Conservation (phyloP, 2,113 vertebrate species). For the Lasiurus cinereus region DNA sequence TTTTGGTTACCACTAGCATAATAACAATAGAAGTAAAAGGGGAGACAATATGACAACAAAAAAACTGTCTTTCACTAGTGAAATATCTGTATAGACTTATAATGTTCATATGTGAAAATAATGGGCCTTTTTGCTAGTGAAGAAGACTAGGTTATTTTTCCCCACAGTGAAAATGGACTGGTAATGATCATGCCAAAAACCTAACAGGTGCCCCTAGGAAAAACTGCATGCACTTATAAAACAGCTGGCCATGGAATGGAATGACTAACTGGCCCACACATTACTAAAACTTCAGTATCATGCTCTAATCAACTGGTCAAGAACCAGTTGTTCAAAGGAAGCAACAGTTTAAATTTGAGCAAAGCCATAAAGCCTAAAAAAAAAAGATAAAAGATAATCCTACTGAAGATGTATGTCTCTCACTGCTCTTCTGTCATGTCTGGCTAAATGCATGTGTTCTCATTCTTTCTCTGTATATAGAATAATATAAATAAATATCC, state of each 20-base stretch:
- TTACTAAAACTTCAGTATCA: slow-evolving; percentile 24
- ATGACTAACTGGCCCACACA: slow-evolving; percentile 13
- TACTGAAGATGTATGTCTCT: background rate
- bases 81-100: background rate
- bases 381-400: background rate
- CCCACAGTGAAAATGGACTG: slow-evolving; percentile 2
- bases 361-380: background rate
- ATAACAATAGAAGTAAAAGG: slow-evolving; percentile 25
- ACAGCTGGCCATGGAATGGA: slow-evolving; percentile 43
- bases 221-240: slow-evolving; percentile 61
- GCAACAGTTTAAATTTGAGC: slow-evolving; percentile 40
- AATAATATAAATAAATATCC: background rate
- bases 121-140: background rate
- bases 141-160: background rate
- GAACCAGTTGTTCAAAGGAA: slow-evolving; percentile 31
- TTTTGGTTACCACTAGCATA: background rate
- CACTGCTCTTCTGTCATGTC: background rate
- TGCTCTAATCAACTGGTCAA: slow-evolving; percentile 39
- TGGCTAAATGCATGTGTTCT: background rate
- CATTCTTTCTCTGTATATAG: background rate
- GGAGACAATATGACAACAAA: slow-evolving; percentile 34
- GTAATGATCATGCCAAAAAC: slow-evolving; percentile 28
- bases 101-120: slow-evolving; percentile 37
- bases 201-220: slow-evolving; percentile 40
- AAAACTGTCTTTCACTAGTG: background rate